Conservation (phyloP, 2,888 invertebrate genomes). For the Philhelius pedissequus region DNA sequence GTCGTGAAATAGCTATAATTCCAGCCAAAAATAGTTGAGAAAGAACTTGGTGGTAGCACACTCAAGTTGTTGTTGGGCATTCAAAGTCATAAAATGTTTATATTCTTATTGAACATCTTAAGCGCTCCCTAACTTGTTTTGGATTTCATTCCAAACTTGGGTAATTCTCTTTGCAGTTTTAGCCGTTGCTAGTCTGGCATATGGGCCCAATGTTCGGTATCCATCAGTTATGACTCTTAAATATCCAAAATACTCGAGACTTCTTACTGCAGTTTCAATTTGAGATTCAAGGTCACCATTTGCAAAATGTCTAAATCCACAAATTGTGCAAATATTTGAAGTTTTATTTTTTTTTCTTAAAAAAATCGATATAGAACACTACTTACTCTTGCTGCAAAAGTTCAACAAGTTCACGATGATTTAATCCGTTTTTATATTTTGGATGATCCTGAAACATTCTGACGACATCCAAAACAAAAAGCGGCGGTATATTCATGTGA, state of each 20-base stretch:
- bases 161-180: constrained; percentile 74
- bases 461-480: constrained; percentile 76
- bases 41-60: too few species aligned
- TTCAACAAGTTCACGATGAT: constrained; percentile 73
- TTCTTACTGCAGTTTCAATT: constrained; percentile 74
- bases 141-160: constrained; percentile 72
- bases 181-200: constrained; percentile 74
- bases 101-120: too few species aligned
- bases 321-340: too few species aligned
- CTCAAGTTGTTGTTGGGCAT: too few species aligned
- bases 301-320: constrained; percentile 72
- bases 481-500: constrained; percentile 74
- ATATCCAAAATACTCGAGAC: constrained; percentile 73
- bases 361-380: not conserved
- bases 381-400: constrained; percentile 76
- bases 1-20: too few species aligned
- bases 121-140: constrained; percentile 14
- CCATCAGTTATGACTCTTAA: constrained; percentile 73
- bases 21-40: too few species aligned
- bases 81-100: too few species aligned
- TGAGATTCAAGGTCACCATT: constrained; percentile 76
- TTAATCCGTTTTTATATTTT: constrained; percentile 73
- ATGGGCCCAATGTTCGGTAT: constrained; percentile 77
- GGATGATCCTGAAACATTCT: constrained; percentile 77
- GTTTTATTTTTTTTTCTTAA: too few species aligned